Base-by-base conservation (phyloP, 1,140 invertebrate species). In the Drosophila sproati region DNA sequence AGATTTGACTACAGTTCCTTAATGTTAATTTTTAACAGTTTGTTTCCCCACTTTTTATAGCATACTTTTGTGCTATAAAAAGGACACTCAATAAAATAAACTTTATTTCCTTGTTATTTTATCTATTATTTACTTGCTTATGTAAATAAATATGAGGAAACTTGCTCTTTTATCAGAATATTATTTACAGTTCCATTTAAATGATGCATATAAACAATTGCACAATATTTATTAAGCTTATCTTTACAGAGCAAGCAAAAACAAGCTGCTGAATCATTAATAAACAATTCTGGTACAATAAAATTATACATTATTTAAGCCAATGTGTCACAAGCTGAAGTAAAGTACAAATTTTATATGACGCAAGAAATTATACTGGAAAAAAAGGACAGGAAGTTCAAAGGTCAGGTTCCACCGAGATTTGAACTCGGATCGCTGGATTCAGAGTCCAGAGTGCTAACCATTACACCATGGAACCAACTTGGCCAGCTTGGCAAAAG, bases 391-490 rank as follows among this genome's bases (percentile, higher is more conserved):
- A 34, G 5, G 4, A 48, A 63, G 12, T 29, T 12, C 5, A 57
- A 32, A 55, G 47, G 32, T 48, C 48, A 96, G 95, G 95, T 96
- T 94, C 95, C 95, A 95, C 95, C 95, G 95, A 96, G 95, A 96
- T 95, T 96, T 95, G 95, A 96, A 96, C 95, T 96, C 95, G 95
- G 95, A 96, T 96, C 96, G 95, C 96, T 96, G 96, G 96, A 96
- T 96, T 96, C 96, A 97, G 94, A 96, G 96, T 96, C 96, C 96
- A 96, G 95, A 96, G 95, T 96, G 96, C 96, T 97, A 95, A 96
- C 96, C 96, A 96, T 96, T 96, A 96, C 96, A 97, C 96, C 96
- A 96, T 96, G 94, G 95, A 95, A 96, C 96, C 96, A 87, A 73
- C 74, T 60, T 73, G 70, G 37, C 41, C 57, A 37, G 57, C 47